Evolutionary conservation across 2,797 vertebrate genomes (phyloP), one percentile per base, ranked within the genome.

Genomic region (Smutsia gigantea): DNA sequence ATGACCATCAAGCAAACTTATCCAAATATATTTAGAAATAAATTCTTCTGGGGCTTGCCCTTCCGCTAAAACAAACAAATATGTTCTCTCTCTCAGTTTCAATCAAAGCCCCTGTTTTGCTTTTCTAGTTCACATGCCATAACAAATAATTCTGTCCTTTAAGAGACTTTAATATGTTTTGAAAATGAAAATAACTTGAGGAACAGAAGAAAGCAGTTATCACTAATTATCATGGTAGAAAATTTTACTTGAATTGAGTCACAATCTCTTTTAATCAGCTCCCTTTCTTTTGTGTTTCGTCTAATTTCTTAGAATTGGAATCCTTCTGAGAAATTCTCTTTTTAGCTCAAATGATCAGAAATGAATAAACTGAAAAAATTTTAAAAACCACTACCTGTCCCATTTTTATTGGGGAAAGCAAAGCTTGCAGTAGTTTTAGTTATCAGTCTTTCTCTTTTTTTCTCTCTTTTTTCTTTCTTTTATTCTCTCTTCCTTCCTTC

Each of bases 101-200:
- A 37, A 31, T 95, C 19, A 78, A 71, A 66, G 84, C 2, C 8
- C 15, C 18, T 55, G 0, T 51, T 71, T 87, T 63, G 9, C 29
- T 63, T 82, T 90, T 75, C 12, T 79, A 53, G 21, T 46, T 90
- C 53, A 78, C 15, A 1, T 51, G 11, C 2, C 8, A 75, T 78
- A 69, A 74, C 5, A 66, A 66, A 64, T 15, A 46, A 19, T 82
- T 81, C 57, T 85, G 15, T 25, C 17, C 14, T 69, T 77, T 63
- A 86, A 23, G 27, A 34, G 2, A 13, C 90, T 96, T 77, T 87
- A 49, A 72, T 77, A 86, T 39, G 34, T 61, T 25, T 53, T 6
- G 39, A 83, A 81, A 87, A 88, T 87, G 5, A 94, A 96, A 95
- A 88, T 57, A 59, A 5, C 15, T 74, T 86, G 9, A 69, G 31